phyloP scores from a whole-genome alignment of 2,113 vertebrate genomes.

The Pseudorasbora parva region DNA sequence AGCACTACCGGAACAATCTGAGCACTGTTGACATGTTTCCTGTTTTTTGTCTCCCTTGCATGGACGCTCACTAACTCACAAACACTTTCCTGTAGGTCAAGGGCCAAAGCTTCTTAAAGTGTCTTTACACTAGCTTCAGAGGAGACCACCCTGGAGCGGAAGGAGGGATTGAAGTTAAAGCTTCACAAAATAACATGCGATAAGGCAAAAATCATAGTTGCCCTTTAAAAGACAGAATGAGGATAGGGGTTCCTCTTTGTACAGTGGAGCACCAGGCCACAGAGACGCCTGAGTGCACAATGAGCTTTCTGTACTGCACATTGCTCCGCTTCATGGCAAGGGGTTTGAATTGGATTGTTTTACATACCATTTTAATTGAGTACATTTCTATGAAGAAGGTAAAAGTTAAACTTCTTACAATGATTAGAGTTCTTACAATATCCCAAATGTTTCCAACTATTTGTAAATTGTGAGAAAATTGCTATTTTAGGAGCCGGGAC shows the following conservation, averaged over 20 bases:
- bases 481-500: too few species aligned
- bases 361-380: neutral
- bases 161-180: slow-evolving; percentile 19
- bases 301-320: neutral
- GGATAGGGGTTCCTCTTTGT: slow-evolving; percentile 46
- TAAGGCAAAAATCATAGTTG: slow-evolving; percentile 54
- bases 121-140: slow-evolving; percentile 44
- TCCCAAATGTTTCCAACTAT: too few species aligned
- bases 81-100: slow-evolving; percentile 48
- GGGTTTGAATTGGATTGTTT: neutral
- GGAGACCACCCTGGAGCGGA: slow-evolving; percentile 56
- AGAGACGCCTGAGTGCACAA: slow-evolving; percentile 6
- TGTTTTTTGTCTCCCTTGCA: slow-evolving; percentile 47
- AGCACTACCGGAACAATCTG: slow-evolving; percentile 55
- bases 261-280: slow-evolving; percentile 25
- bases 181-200: slow-evolving; percentile 47
- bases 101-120: slow-evolving; percentile 53
- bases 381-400: neutral
- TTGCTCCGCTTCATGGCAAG: neutral
- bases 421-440: too few species aligned
- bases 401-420: too few species aligned
- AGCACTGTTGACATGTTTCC: slow-evolving; percentile 53
- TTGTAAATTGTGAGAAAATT: too few species aligned
- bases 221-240: slow-evolving; percentile 44
- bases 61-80: slow-evolving; percentile 43